Evolutionary conservation across 2,797 vertebrate genomes (phyloP).

Genomic region (Craterocephalus amniculus): DNA sequence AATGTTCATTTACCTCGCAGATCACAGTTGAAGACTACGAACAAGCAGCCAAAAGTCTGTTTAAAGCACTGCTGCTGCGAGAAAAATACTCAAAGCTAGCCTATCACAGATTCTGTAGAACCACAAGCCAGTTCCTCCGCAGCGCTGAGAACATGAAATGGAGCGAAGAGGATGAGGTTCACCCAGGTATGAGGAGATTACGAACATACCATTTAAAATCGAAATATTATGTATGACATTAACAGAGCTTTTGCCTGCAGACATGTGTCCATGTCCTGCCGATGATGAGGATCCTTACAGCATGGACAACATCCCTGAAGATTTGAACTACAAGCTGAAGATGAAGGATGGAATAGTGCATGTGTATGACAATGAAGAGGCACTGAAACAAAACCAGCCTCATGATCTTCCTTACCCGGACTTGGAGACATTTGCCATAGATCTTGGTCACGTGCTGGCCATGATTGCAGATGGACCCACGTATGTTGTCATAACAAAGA

Average conservation of each 20-base stretch:
- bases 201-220: not conserved
- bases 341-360: constrained; percentile 91
- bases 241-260: constrained; percentile 70
- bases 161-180: constrained; percentile 87
- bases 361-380: constrained; percentile 86
- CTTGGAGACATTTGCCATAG: constrained; percentile 91
- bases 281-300: constrained; percentile 90
- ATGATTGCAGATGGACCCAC: constrained; percentile 95
- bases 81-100: constrained; percentile 94
- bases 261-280: constrained; percentile 82
- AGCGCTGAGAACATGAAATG: constrained; percentile 81
- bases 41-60: constrained; percentile 90
- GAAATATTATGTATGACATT: not conserved
- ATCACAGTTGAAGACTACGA: constrained; percentile 97
- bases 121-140: constrained; percentile 88
- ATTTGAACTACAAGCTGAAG: constrained; percentile 88
- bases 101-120: constrained; percentile 92
- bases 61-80: constrained; percentile 91
- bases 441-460: constrained; percentile 91
- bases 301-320: constrained; percentile 87
- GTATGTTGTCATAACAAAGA: constrained; percentile 80
- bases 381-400: constrained; percentile 82
- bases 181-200: constrained; percentile 83
- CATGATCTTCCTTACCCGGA: constrained; percentile 93
- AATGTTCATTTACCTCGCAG: constrained; percentile 70